Percentiles rank a stretch among this genome's conserved stretches.
phyloP scores from a whole-genome alignment of 2,797 vertebrate species.

The Rhadinocentrus ornatus region DNA sequence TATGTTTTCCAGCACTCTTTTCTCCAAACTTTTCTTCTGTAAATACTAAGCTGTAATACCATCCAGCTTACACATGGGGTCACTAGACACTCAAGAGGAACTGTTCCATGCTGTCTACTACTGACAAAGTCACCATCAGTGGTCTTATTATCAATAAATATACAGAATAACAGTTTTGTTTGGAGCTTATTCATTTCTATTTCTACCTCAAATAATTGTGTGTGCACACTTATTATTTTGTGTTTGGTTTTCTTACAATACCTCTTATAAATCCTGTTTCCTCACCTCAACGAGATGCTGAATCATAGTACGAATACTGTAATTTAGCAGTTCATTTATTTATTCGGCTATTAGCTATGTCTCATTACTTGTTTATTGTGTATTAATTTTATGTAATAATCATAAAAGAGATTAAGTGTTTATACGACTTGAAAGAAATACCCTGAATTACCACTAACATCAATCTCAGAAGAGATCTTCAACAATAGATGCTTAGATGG shows the following conservation, averaged over 20 bases:
- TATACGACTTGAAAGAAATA: neutral
- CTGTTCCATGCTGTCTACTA: slow-evolving; percentile 72
- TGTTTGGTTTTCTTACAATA: neutral
- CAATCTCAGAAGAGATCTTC: neutral
- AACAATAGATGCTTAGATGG: neutral
- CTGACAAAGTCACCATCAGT: slow-evolving; percentile 94
- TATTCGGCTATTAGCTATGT: neutral
- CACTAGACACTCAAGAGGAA: slow-evolving; percentile 63
- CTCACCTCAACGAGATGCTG: neutral
- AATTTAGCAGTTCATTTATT: neutral
- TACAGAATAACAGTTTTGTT: slow-evolving; percentile 62
- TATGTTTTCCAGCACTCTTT: slow-evolving; percentile 59
- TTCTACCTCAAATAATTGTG: neutral
- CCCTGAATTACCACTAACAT: neutral
- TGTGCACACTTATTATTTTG: neutral
- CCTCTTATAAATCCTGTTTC: neutral
- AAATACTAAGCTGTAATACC: slow-evolving; percentile 78
- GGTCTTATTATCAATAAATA: slow-evolving; percentile 98
- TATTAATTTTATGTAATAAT: neutral
- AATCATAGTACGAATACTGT: neutral
- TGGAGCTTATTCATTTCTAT: slow-evolving; percentile 20
- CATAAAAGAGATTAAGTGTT: neutral
- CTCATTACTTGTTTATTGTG: neutral
- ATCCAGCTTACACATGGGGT: slow-evolving; percentile 74
- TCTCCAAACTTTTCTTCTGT: slow-evolving; percentile 61